Conservation (phyloP, 2,113 vertebrate genomes). For the Ascaphus truei region DNA sequence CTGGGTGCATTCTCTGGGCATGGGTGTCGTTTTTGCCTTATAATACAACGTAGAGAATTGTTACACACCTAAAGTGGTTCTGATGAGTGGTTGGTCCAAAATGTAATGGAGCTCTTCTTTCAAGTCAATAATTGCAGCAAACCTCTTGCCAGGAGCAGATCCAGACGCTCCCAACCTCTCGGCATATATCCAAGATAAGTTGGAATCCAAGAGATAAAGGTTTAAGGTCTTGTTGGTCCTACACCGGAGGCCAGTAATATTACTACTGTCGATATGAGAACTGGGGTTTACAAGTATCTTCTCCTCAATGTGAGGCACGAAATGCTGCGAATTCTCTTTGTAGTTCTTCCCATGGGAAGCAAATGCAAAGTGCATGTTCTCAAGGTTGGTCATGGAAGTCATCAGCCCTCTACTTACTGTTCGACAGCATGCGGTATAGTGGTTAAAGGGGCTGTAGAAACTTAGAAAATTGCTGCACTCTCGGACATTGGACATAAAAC, state of each 20-base stretch:
- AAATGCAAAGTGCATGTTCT: conserved; percentile 44
- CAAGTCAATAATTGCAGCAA: conserved; percentile 86
- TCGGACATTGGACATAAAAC: conserved; percentile 46
- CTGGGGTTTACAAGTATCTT: conserved; percentile 43
- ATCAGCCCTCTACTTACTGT: conserved; percentile 53
- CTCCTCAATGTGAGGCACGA: conserved; percentile 76
- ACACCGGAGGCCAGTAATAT: conserved; percentile 82
- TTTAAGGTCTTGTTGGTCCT: conserved; percentile 92
- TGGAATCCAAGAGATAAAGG: conserved; percentile 87
- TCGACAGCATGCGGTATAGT: conserved; percentile 87
- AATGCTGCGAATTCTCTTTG: conserved; percentile 28
- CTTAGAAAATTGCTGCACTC: conserved; percentile 75
- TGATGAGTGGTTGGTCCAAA: conserved; percentile 68
- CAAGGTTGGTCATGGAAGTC: conserved; percentile 46
- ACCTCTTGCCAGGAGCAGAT: conserved; percentile 55
- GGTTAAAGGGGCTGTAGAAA: conserved; percentile 79
- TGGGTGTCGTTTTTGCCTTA: too few species aligned
- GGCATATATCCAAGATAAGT: conserved; percentile 87
- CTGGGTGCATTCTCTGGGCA: too few species aligned
- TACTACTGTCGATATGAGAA: conserved; percentile 34
- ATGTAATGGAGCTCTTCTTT: conserved; percentile 90
- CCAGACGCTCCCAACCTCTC: conserved; percentile 77
- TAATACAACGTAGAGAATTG: too few species aligned
- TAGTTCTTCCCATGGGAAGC: conserved; percentile 61
- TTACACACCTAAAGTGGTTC: conserved; percentile 73